Evolutionary conservation across 37 sponge, comb jelly and placozoan genomes (phyloP).

Genomic region (Bolinopsis microptera): DNA sequence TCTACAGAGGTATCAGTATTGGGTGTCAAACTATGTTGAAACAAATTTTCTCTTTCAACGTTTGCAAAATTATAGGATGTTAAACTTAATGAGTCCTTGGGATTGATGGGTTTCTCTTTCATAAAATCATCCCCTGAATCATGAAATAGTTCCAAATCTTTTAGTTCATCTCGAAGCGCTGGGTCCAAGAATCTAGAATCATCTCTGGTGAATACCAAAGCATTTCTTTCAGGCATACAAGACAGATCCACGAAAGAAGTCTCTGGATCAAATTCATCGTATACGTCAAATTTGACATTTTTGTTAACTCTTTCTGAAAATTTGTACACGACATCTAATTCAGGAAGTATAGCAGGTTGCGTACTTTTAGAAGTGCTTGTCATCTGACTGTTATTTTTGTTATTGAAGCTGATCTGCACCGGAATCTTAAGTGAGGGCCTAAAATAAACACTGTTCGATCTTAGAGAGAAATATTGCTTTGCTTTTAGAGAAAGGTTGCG

Average conservation of each 20-base stretch:
- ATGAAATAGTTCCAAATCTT: not conserved
- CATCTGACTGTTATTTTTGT: not conserved
- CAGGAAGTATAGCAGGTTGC: not conserved
- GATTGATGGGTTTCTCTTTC: not conserved
- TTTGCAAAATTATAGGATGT: too few relatives aligned
- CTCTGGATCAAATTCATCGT: not conserved
- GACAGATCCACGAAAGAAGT: not conserved
- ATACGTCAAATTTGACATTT: not conserved
- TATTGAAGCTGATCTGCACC: not conserved
- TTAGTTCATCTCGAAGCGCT: not conserved
- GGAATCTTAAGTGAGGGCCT: not conserved
- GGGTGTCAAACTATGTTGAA: not conserved
- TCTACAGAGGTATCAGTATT: too few relatives aligned
- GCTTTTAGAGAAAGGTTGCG: not conserved
- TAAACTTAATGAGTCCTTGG: too few relatives aligned
- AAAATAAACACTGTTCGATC: not conserved
- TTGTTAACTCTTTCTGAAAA: not conserved
- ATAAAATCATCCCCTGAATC: not conserved
- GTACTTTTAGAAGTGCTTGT: too few relatives aligned
- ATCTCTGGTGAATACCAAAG: not conserved
- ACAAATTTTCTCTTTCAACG: not conserved
- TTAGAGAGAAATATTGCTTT: not conserved
- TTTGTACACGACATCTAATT: not conserved
- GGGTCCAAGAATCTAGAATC: not conserved
- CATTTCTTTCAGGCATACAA: not conserved